These are phyloP conservation scores for Bombus confusus DNA, from an alignment of 1,140 invertebrate genomes.

Conservation along the genomic window DNA sequence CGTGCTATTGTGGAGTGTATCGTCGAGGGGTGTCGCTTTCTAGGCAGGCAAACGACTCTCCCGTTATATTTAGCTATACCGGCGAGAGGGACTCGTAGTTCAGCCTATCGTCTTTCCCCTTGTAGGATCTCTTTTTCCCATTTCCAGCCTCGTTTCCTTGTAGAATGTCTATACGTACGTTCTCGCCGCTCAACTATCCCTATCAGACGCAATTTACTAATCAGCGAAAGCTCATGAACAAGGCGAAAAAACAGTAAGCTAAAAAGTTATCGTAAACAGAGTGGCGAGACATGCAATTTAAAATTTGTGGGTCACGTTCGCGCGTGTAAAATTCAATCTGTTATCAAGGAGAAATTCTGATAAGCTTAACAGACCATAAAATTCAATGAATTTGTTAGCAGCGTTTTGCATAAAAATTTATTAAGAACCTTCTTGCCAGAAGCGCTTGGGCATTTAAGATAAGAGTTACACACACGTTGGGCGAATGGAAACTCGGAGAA, in stretches of 20 bases:
- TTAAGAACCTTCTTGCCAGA: background rate
- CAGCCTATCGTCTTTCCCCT: slow-evolving; percentile 24
- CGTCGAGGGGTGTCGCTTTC: slow-evolving; percentile 60
- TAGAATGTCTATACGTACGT: background rate
- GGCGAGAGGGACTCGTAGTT: slow-evolving; percentile 54
- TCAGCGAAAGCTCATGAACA: background rate
- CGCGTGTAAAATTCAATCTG: background rate
- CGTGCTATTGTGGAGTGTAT: slow-evolving; percentile 50
- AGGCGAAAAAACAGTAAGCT: background rate
- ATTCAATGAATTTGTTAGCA: background rate
- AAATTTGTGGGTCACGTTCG: background rate
- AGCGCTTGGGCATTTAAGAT: slow-evolving; percentile 7
- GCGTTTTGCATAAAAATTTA: background rate
- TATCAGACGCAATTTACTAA: slow-evolving; percentile 54
- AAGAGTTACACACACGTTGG: background rate
- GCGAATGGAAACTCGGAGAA: background rate
- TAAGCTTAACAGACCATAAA: background rate
- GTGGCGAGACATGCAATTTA: background rate
- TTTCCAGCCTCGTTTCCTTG: slow-evolving; percentile 20
- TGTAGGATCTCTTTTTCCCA: slow-evolving; percentile 46
- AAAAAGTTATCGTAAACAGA: background rate
- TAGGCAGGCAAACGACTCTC: slow-evolving; percentile 67
- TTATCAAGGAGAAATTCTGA: no score
- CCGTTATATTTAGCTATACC: slow-evolving; percentile 68
- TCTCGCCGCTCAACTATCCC: background rate